Conservation (phyloP, 2,888 invertebrate genomes). For the Cantharis nigra region DNA sequence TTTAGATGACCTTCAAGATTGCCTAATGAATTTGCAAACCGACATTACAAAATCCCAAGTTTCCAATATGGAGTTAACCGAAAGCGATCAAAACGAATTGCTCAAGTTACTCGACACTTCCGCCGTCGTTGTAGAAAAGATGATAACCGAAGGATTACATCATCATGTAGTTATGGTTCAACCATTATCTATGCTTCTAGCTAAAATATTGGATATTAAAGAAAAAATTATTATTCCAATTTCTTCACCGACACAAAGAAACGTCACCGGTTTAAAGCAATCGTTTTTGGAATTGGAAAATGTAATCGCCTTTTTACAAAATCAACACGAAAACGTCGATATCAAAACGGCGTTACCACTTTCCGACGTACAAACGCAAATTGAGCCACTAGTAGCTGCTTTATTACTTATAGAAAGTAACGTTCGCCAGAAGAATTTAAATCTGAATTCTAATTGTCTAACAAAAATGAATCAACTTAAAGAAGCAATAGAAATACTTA, state of each 20-base stretch:
- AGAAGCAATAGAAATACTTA: conserved; percentile 5
- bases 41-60: background rate
- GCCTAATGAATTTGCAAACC: background rate
- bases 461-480: background rate
- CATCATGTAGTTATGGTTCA: background rate
- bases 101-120: background rate
- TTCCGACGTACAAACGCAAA: background rate
- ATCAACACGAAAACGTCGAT: background rate
- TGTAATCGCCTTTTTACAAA: background rate
- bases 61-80: background rate
- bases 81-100: background rate
- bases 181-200: background rate
- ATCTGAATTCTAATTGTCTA: background rate
- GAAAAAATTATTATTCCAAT: background rate
- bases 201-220: background rate
- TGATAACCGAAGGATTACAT: background rate
- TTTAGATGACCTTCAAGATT: background rate
- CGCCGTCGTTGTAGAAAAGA: background rate
- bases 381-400: background rate
- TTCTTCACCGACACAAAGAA: background rate
- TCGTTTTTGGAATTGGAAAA: background rate
- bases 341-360: background rate
- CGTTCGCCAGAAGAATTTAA: background rate
- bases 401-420: background rate
- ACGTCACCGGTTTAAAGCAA: background rate